Conservation (phyloP, 30 jellyfish, hydroid and myxozoan genomes). For the Mastigias papua region DNA sequence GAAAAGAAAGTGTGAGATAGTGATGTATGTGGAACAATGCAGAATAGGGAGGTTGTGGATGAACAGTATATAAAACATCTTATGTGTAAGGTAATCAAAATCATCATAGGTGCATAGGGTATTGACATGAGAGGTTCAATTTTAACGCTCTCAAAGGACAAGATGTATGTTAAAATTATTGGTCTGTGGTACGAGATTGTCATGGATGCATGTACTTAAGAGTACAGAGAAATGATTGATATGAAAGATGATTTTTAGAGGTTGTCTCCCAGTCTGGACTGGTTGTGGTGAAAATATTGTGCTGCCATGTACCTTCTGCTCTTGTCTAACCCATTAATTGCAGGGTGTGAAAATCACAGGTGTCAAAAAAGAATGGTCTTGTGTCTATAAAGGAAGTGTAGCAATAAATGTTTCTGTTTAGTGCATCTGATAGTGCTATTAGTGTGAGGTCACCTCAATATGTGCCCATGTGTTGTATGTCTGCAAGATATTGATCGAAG, state of each 20-base stretch:
- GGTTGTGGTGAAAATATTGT: not conserved
- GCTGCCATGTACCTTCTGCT: too few species aligned
- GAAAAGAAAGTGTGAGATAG: too few species aligned
- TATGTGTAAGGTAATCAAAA: too few species aligned
- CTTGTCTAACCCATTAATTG: not conserved
- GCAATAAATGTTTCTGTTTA: not conserved
- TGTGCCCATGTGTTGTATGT: not conserved
- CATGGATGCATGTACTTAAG: not conserved
- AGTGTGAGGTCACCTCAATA: not conserved
- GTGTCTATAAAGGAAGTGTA: too few species aligned
- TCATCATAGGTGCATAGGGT: too few species aligned
- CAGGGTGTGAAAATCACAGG: not conserved
- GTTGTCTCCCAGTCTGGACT: not conserved
- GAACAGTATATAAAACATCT: too few species aligned
- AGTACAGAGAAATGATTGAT: not conserved
- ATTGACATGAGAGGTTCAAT: too few species aligned
- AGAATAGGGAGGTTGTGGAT: too few species aligned
- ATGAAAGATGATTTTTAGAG: not conserved
- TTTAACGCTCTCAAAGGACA: too few species aligned
- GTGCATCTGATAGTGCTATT: not conserved
- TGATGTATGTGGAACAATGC: too few species aligned
- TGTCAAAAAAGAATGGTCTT: too few species aligned
- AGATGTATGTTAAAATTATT: too few species aligned
- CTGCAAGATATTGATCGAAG: not conserved
- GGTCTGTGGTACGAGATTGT: not conserved